These are phyloP conservation scores for Homarus americanus DNA, from an alignment of 1,140 invertebrate genomes.

Conservation along the genomic window DNA sequence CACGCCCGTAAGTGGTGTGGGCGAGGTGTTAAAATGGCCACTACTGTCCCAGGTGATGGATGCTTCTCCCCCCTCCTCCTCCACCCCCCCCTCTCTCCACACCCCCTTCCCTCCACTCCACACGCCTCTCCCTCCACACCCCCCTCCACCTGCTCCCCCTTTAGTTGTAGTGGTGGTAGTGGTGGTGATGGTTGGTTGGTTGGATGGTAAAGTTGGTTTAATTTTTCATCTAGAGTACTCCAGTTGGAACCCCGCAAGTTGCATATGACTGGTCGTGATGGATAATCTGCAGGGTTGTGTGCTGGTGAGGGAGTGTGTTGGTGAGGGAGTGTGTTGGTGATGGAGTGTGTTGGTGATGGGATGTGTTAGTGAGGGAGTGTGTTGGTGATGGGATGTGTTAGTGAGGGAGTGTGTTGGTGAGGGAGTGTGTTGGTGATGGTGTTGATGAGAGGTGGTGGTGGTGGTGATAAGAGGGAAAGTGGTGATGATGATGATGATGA, in stretches of 20 bases:
- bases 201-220: not conserved
- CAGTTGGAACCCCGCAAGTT: not conserved
- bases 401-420: not conserved
- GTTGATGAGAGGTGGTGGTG: too few species aligned
- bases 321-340: not conserved
- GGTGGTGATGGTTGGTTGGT: not conserved
- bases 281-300: not conserved
- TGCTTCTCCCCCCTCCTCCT: not conserved
- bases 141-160: too few species aligned
- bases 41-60: constrained; percentile 28
- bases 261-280: constrained; percentile 14
- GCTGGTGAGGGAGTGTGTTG: not conserved
- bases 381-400: not conserved
- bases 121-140: too few species aligned
- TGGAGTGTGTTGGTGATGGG: not conserved
- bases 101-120: too few species aligned
- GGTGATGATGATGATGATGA: too few species aligned
- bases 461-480: not conserved
- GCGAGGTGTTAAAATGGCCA: constrained; percentile 29
- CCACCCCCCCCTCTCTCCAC: too few species aligned
- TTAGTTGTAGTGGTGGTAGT: not conserved
- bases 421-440: not conserved
- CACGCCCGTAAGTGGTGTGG: constrained; percentile 9
- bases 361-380: not conserved
- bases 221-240: constrained; percentile 14